Percentiles rank a stretch among this genome's conserved stretches.
phyloP scores from a whole-genome alignment of 2,888 invertebrate genomes.

The Lypha dubia region DNA sequence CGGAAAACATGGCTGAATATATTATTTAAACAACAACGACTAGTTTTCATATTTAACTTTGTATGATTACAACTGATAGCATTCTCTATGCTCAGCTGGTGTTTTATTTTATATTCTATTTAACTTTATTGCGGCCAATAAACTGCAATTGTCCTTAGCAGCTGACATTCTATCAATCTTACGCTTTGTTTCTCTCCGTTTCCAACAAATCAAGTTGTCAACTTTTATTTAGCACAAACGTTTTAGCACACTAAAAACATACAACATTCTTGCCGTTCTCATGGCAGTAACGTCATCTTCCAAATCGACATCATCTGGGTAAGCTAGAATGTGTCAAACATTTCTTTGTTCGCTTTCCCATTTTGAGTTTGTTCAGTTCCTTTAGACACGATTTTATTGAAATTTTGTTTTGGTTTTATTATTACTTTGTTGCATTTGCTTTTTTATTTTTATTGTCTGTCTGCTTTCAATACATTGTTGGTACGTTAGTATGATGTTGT shows the following conservation, averaged over 20 bases:
- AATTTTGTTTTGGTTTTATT: conserved; percentile 13
- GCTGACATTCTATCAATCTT: conserved; percentile 71
- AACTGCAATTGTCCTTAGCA: conserved; percentile 66
- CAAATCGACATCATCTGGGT: conserved; percentile 42
- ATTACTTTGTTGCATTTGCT: neutral
- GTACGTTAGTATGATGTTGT: neutral
- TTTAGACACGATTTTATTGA: conserved; percentile 24
- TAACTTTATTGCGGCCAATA: conserved; percentile 65
- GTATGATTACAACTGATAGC: too few relatives aligned
- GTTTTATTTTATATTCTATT: neutral
- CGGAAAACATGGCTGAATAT: too few relatives aligned
- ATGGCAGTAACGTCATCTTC: conserved; percentile 22
- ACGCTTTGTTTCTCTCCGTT: conserved; percentile 59
- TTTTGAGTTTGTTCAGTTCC: conserved; percentile 19
- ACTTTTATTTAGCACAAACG: conserved; percentile 69
- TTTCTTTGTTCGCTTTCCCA: conserved; percentile 33
- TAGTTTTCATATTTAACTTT: too few relatives aligned
- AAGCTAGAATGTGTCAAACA: conserved; percentile 50
- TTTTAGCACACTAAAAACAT: conserved; percentile 57
- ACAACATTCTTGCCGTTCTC: neutral
- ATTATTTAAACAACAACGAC: too few relatives aligned
- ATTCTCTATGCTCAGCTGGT: neutral
- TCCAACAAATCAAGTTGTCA: conserved; percentile 71
- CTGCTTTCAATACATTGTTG: conserved; percentile 60
- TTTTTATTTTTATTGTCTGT: conserved; percentile 26